phyloP scores from a whole-genome alignment of 2,888 invertebrate species.

The Mythimna lalbum region DNA sequence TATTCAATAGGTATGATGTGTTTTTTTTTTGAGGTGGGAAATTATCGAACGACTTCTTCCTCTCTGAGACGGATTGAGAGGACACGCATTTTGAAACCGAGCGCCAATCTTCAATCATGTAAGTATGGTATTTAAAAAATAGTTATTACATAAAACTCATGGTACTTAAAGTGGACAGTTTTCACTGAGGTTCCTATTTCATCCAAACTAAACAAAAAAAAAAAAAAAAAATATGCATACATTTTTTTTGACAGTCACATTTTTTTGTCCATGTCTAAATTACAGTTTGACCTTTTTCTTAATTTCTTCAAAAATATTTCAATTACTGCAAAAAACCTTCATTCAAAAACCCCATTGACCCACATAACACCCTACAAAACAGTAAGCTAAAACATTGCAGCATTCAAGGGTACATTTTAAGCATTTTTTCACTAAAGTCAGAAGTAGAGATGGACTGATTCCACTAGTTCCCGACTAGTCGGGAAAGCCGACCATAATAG shows the following conservation, averaged over 20 bases:
- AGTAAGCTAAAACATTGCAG: slow-evolving; percentile 39
- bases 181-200: too few species aligned
- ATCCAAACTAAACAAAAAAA: too few species aligned
- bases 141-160: not conserved
- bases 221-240: too few species aligned
- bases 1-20: too few species aligned
- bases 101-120: too few species aligned
- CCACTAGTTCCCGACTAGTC: too few species aligned
- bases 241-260: too few species aligned
- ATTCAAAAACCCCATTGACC: slow-evolving; percentile 27
- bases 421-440: slow-evolving; percentile 75
- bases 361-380: slow-evolving; percentile 44
- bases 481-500: too few species aligned
- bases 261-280: not conserved
- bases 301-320: slow-evolving; percentile 1
- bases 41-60: too few species aligned
- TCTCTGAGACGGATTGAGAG: too few species aligned
- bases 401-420: slow-evolving; percentile 52
- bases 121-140: not conserved
- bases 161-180: not conserved
- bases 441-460: slow-evolving; percentile 22
- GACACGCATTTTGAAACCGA: not conserved
- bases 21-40: too few species aligned
- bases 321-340: not conserved
- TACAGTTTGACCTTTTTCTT: slow-evolving; percentile 2